Evolutionary conservation across 35 echinoderm and acorn worm species (phyloP).

Genomic region (Apostichopus californicus): DNA sequence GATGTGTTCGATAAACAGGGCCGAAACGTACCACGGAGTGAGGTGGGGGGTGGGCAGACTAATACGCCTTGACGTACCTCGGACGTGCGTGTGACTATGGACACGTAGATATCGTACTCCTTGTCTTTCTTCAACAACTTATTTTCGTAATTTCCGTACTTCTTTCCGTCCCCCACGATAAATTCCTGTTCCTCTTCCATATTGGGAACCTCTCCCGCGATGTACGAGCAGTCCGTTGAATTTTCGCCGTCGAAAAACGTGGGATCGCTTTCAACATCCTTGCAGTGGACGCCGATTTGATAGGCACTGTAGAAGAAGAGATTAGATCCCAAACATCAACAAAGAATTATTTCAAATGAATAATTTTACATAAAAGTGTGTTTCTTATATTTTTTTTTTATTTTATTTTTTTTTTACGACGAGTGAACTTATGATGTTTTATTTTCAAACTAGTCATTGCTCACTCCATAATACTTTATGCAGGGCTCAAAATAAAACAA

Average conservation of each 20-base stretch:
- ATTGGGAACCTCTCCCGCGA: background rate
- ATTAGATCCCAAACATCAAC: background rate
- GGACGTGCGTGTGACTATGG: background rate
- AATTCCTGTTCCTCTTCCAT: background rate
- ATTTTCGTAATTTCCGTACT: background rate
- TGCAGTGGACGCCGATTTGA: constrained; percentile 27
- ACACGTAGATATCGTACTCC: constrained; percentile 5
- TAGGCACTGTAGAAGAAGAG: background rate
- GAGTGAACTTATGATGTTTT: no score
- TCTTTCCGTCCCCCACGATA: background rate
- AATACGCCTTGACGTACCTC: background rate
- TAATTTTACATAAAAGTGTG: no score
- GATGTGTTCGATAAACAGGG: no score
- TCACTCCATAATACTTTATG: no score
- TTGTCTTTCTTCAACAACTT: background rate
- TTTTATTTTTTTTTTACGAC: no score
- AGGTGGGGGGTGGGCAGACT: no score
- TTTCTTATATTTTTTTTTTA: no score
- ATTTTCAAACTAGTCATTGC: no score
- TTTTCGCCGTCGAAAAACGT: background rate
- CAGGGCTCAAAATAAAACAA: no score
- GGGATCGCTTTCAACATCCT: background rate
- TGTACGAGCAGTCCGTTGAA: constrained; percentile 21
- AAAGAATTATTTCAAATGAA: no score
- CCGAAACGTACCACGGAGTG: no score